Base-by-base conservation (phyloP, 2,113 vertebrate genomes). In the Pseudorasbora parva region DNA sequence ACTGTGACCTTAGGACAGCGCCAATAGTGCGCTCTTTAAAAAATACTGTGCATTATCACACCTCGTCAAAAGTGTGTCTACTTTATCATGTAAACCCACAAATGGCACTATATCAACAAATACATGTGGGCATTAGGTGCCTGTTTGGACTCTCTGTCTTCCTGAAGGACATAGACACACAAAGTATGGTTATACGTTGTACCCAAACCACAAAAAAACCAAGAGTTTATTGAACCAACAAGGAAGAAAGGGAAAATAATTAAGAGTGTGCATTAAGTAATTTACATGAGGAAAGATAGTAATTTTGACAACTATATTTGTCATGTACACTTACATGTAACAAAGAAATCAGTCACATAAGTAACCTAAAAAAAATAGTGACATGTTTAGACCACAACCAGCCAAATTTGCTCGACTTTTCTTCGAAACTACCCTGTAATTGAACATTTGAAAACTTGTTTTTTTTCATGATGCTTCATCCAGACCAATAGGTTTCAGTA, bases 11-110 rank as follows among this genome's bases (percentile, higher is more conserved):
- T 45, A 79, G 78, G 60, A 47, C 43, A 47, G 60, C 45, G 60
- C 78, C 78, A 66, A 30, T 30, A 78, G 76, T 78, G 76, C n/a
- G 56, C 59, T 30, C 15, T 64, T 45, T 30, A 15, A 79, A 21
- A 11, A 43, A 78, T 78, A 43, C 51, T 54, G 15, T 54, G 51
- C 7, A 47, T 45, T 14, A 60, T 41, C 12, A 43, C 12, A 15
- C 17, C 10, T 15, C 45, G 41, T 43, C 8, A 37, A 37, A 56
- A 33, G 68, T 73, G 33, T 37, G 43, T 27, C 25, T 33, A 6
- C 2, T 54, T 54, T 19, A 30, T 45, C 41, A 54, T 15, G 21
- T 56, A 56, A 56, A 56, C 47, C 45, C 12, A 19, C 49, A 76
- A 76, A 43, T 41, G 1, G 0, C 3, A 15, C 17, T 17, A 15